Conservation (phyloP, 1,140 invertebrate species). For the Cotesia vestalis region DNA sequence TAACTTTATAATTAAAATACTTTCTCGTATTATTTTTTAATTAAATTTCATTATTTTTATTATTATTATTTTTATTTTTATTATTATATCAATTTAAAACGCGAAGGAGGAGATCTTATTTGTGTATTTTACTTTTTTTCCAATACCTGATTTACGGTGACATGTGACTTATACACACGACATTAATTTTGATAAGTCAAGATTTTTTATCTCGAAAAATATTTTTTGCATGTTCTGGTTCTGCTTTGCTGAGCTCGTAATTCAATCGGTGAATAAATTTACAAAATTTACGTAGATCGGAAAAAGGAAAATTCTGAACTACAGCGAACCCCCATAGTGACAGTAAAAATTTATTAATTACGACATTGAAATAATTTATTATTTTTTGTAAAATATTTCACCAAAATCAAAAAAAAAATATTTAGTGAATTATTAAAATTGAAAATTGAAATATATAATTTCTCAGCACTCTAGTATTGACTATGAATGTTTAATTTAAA, state of each 20-base stretch:
- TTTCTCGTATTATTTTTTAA: too few relatives aligned
- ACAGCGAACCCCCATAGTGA: too few relatives aligned
- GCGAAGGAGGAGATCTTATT: background rate
- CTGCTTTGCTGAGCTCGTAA: constrained; percentile 17
- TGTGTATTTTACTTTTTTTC: constrained; percentile 26
- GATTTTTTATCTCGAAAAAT: constrained; percentile 33
- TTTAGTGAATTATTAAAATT: too few relatives aligned
- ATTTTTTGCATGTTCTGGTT: constrained; percentile 8
- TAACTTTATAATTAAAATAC: background rate
- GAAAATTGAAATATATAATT: too few relatives aligned
- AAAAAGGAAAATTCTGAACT: background rate
- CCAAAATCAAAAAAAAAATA: too few relatives aligned
- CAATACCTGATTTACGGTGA: background rate
- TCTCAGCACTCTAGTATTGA: too few relatives aligned
- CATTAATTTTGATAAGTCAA: background rate
- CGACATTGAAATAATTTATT: too few relatives aligned
- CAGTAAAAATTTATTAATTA: background rate
- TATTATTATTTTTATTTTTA: background rate
- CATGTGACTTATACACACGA: constrained; percentile 9
- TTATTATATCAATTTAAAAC: background rate
- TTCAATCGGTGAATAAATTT: constrained; percentile 26
- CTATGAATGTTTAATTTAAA: too few relatives aligned
- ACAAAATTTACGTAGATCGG: constrained; percentile 5
- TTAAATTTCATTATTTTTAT: background rate
- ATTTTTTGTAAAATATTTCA: too few relatives aligned